Evolutionary conservation across 2,888 invertebrate genomes (phyloP).

Genomic region (Pandemis cinnamomeana): DNA sequence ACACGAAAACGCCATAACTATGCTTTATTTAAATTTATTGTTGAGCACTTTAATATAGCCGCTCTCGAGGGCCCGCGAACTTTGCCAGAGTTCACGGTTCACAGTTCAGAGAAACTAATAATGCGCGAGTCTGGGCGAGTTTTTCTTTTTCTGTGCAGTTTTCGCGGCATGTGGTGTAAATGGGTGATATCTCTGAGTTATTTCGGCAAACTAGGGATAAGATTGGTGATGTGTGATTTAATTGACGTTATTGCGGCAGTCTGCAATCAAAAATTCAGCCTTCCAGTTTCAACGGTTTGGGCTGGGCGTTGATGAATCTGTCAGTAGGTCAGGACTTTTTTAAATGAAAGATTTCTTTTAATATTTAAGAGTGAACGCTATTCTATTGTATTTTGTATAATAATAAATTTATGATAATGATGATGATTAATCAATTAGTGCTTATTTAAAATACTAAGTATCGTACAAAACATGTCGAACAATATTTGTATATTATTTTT

Average conservation of each 20-base stretch:
- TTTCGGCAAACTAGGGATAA: not conserved
- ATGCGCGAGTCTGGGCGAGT: slow-evolving; percentile 49
- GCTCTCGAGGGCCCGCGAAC: slow-evolving; percentile 64
- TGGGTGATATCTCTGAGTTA: slow-evolving; percentile 16
- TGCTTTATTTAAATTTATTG: slow-evolving; percentile 82
- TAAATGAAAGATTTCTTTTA: too few relatives aligned
- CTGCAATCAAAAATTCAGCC: not conserved
- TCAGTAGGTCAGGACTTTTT: too few relatives aligned
- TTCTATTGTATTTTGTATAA: too few relatives aligned
- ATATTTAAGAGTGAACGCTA: too few relatives aligned
- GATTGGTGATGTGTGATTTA: not conserved
- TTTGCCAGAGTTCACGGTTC: slow-evolving; percentile 56
- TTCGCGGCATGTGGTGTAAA: slow-evolving; percentile 43
- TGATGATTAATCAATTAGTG: too few relatives aligned
- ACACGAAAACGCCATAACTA: slow-evolving; percentile 79
- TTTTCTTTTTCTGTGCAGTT: slow-evolving; percentile 45
- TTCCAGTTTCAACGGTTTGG: too few relatives aligned
- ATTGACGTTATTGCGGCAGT: not conserved
- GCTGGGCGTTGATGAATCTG: too few relatives aligned
- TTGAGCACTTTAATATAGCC: slow-evolving; percentile 72
- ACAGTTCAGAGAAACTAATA: slow-evolving; percentile 61
- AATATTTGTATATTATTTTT: too few relatives aligned
- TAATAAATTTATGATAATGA: too few relatives aligned
- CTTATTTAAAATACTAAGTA: too few relatives aligned
- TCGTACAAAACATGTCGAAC: too few relatives aligned